These are phyloP conservation scores for Saturnia pavonia DNA, from an alignment of 2,888 invertebrate species.

Conservation along the genomic window DNA sequence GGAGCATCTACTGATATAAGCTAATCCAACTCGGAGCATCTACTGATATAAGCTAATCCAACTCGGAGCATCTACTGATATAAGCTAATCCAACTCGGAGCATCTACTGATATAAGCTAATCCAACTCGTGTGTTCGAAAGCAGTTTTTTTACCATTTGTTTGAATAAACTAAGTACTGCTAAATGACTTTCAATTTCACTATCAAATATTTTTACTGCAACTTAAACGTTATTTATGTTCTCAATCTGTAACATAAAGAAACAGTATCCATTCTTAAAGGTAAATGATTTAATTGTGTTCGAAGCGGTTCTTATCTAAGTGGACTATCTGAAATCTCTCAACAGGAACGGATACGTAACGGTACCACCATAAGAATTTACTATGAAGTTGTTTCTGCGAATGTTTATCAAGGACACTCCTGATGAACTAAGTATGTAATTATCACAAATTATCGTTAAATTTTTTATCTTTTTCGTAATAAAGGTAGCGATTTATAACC, in stretches of 20 bases:
- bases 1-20: too few relatives aligned
- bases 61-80: too few relatives aligned
- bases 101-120: too few relatives aligned
- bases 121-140: too few relatives aligned
- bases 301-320: constrained; percentile 29
- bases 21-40: too few relatives aligned
- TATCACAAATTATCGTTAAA: background rate
- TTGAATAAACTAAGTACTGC: too few relatives aligned
- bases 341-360: constrained; percentile 33
- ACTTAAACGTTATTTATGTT: constrained; percentile 1
- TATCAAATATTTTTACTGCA: constrained; percentile 13
- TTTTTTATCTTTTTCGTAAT: background rate
- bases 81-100: too few relatives aligned
- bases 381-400: constrained; percentile 23
- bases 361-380: constrained; percentile 24
- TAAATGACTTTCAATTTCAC: constrained; percentile 18
- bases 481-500: too few relatives aligned
- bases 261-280: constrained; percentile 18
- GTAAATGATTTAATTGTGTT: constrained; percentile 20
- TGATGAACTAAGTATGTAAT: background rate
- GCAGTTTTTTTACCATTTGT: too few relatives aligned
- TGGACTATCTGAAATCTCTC: constrained; percentile 33
- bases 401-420: constrained; percentile 1
- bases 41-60: too few relatives aligned
- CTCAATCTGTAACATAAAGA: background rate